Evolutionary conservation across 1,140 invertebrate genomes (phyloP).

Genomic region (Nasonia longicornis): DNA sequence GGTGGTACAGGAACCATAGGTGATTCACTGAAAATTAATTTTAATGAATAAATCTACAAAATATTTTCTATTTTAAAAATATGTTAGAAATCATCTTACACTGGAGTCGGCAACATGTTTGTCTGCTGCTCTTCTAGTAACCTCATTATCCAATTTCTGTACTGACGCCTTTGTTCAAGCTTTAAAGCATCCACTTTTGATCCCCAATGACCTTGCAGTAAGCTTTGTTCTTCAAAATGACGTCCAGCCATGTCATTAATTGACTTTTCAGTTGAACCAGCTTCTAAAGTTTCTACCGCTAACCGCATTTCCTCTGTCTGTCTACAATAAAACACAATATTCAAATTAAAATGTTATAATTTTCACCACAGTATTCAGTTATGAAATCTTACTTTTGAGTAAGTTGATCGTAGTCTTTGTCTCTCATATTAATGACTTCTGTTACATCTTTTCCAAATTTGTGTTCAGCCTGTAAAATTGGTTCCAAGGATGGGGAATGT

Average conservation of each 20-base stretch:
- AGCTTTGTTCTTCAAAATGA: slow-evolving; percentile 83
- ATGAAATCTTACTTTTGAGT: slow-evolving; percentile 71
- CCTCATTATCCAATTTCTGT: slow-evolving; percentile 84
- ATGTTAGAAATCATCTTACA: slow-evolving; percentile 60
- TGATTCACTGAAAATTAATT: slow-evolving; percentile 58
- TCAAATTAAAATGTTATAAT: slow-evolving; percentile 8
- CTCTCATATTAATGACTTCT: slow-evolving; percentile 75
- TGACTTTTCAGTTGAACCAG: slow-evolving; percentile 79
- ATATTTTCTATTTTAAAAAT: background rate
- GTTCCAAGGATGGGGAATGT: slow-evolving; percentile 83
- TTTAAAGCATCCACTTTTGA: slow-evolving; percentile 80
- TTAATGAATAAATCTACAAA: slow-evolving; percentile 15
- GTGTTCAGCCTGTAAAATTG: slow-evolving; percentile 83
- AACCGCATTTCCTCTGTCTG: slow-evolving; percentile 85
- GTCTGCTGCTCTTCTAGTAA: slow-evolving; percentile 79
- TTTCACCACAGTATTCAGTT: background rate
- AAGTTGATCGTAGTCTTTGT: slow-evolving; percentile 75
- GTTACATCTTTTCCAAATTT: slow-evolving; percentile 80
- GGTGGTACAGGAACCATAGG: slow-evolving; percentile 61
- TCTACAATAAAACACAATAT: slow-evolving; percentile 62
- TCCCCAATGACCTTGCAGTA: slow-evolving; percentile 82
- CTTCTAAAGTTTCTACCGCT: slow-evolving; percentile 76
- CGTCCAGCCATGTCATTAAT: slow-evolving; percentile 81
- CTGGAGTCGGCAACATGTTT: slow-evolving; percentile 69
- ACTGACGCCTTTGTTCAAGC: slow-evolving; percentile 80